Evolutionary conservation across 2,113 vertebrate genomes (phyloP).

Genomic region (Scomber scombrus): DNA sequence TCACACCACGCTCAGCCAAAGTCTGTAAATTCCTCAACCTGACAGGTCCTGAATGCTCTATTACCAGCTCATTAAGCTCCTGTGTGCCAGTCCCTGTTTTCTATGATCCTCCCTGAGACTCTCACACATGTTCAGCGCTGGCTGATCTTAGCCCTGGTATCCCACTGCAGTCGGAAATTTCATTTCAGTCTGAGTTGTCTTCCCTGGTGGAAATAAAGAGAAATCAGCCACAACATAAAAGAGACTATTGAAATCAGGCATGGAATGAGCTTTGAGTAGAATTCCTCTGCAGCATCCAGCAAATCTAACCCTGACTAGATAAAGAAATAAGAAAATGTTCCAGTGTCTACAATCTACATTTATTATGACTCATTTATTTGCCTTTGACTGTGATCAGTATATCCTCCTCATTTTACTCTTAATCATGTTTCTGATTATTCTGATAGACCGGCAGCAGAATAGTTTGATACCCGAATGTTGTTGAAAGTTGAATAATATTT

Average conservation of each 20-base stretch:
- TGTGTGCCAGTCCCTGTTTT: neutral
- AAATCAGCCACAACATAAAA: neutral
- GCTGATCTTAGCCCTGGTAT: constrained; percentile 19
- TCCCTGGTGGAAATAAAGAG: neutral
- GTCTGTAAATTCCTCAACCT: constrained; percentile 38
- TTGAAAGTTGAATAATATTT: constrained; percentile 40
- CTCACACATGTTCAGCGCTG: constrained; percentile 19
- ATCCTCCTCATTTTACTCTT: neutral
- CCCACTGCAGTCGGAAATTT: constrained; percentile 34
- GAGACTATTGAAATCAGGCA: constrained; percentile 18
- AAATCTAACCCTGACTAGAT: neutral
- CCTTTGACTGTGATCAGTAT: constrained; percentile 10
- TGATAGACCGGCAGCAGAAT: neutral
- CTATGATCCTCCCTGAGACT: constrained; percentile 28
- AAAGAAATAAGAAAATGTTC: neutral
- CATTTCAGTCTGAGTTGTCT: constrained; percentile 2
- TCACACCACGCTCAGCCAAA: constrained; percentile 17
- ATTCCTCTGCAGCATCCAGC: constrained; percentile 42
- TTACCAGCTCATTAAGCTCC: constrained; percentile 1
- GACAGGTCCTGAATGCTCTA: neutral
- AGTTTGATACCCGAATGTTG: neutral
- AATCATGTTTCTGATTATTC: constrained; percentile 12
- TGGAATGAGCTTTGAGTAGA: constrained; percentile 11
- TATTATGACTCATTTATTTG: neutral
- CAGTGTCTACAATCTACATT: neutral